Evolutionary conservation across 2,888 invertebrate genomes (phyloP).

Genomic region (Leucophenga maculata): DNA sequence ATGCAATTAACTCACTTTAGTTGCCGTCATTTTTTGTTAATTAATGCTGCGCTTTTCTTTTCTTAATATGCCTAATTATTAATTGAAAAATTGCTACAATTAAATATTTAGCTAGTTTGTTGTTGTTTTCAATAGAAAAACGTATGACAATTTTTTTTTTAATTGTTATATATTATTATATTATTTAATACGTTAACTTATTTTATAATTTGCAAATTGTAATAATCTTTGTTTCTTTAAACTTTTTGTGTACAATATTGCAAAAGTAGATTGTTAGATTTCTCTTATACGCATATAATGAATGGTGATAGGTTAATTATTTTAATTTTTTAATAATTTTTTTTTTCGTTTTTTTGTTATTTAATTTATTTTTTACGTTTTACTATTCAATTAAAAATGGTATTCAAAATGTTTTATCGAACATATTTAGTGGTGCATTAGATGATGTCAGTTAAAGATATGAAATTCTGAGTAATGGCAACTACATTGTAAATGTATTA

Average conservation of each 20-base stretch:
- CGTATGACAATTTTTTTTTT: slow-evolving; percentile 20
- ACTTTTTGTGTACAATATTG: slow-evolving; percentile 27
- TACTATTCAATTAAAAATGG: slow-evolving; percentile 3
- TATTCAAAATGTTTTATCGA: not conserved
- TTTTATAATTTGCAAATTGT: slow-evolving; percentile 19
- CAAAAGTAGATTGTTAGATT: slow-evolving; percentile 28
- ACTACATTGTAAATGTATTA: not conserved
- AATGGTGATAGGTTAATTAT: not conserved
- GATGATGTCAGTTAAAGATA: not conserved
- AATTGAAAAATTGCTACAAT: slow-evolving; percentile 34
- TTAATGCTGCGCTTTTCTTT: not conserved
- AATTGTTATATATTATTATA: slow-evolving; percentile 15
- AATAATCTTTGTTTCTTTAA: slow-evolving; percentile 29
- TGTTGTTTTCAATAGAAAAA: slow-evolving; percentile 27
- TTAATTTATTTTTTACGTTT: slow-evolving; percentile 27
- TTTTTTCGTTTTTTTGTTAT: slow-evolving; percentile 17
- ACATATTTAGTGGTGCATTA: not conserved
- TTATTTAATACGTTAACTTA: slow-evolving; percentile 22
- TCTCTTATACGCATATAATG: slow-evolving; percentile 5
- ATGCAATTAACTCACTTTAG: not conserved
- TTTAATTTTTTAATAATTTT: slow-evolving; percentile 27
- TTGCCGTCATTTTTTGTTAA: not conserved
- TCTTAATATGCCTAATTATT: slow-evolving; percentile 17
- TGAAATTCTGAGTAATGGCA: not conserved
- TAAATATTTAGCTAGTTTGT: slow-evolving; percentile 42